A percentile compares a stretch with the other conserved stretches of the same genome.
phyloP scores from a whole-genome alignment of 2,113 vertebrate species.

The Reinhardtius hippoglossoides region DNA sequence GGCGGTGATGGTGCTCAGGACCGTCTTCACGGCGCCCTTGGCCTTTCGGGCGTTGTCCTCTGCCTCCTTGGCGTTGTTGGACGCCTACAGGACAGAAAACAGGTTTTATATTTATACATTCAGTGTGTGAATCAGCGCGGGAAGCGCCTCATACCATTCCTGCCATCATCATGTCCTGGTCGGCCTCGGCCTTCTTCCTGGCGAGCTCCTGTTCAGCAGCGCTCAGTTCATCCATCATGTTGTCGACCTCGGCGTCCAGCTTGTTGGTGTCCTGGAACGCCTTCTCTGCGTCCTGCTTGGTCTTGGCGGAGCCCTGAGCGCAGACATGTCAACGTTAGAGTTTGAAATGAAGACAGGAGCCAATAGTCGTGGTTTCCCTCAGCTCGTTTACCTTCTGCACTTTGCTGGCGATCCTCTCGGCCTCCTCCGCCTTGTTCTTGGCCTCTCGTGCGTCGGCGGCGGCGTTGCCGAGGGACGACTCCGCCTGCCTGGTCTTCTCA shows the following conservation, averaged over 20 bases:
- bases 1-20: constrained; percentile 87
- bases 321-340: background rate
- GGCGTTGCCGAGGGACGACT: constrained; percentile 88
- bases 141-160: constrained; percentile 82
- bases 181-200: constrained; percentile 87
- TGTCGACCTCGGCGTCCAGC: constrained; percentile 87
- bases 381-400: constrained; percentile 87
- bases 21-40: constrained; percentile 89
- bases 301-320: constrained; percentile 87
- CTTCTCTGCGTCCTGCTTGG: constrained; percentile 89
- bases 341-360: no score
- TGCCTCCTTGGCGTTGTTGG: constrained; percentile 91
- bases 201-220: constrained; percentile 88
- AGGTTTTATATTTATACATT: no score
- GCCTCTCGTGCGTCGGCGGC: constrained; percentile 89
- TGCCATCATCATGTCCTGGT: constrained; percentile 96
- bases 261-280: constrained; percentile 88
- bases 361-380: fast-evolving
- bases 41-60: constrained; percentile 95
- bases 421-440: constrained; percentile 89
- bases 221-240: constrained; percentile 89
- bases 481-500: constrained; percentile 90
- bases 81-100: constrained; percentile 81
- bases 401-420: constrained; percentile 87
- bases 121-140: no score